Conservation (phyloP, 2,888 invertebrate species). For the Chrysolina americana region DNA sequence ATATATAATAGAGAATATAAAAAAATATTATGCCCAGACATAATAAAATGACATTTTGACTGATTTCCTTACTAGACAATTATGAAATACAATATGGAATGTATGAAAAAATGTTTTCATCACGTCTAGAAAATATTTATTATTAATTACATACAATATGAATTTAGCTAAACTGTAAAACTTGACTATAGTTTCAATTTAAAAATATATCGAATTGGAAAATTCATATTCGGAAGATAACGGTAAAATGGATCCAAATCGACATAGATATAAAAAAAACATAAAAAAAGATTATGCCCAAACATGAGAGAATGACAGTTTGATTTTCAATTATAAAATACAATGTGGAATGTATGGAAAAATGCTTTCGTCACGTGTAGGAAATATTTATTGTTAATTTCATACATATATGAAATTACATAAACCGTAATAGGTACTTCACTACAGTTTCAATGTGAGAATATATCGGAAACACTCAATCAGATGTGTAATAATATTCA, state of each 20-base stretch:
- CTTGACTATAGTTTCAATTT: too few species aligned
- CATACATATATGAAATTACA: too few species aligned
- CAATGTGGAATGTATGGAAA: neutral
- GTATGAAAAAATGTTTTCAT: neutral
- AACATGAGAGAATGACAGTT: neutral
- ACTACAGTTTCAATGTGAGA: too few species aligned
- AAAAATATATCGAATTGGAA: too few species aligned
- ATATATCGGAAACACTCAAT: too few species aligned
- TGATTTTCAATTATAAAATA: neutral
- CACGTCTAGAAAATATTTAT: neutral
- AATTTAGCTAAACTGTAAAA: too few species aligned
- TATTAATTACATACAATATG: too few species aligned
- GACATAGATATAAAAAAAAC: neutral
- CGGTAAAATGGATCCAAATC: too few species aligned
- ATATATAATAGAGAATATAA: conserved; percentile 2
- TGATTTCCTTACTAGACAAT: neutral
- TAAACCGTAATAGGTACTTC: too few species aligned
- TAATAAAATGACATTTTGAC: neutral
- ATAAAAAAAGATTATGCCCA: conserved; percentile 4
- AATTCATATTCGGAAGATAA: too few species aligned
- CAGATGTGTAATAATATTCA: too few species aligned
- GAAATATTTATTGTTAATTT: neutral
- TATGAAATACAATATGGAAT: neutral
- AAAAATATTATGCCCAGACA: neutral
- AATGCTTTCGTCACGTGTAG: neutral